These are phyloP conservation scores for Sphenopsis melanotis DNA, from an alignment of 2,797 vertebrate species.

Conservation along the genomic window DNA sequence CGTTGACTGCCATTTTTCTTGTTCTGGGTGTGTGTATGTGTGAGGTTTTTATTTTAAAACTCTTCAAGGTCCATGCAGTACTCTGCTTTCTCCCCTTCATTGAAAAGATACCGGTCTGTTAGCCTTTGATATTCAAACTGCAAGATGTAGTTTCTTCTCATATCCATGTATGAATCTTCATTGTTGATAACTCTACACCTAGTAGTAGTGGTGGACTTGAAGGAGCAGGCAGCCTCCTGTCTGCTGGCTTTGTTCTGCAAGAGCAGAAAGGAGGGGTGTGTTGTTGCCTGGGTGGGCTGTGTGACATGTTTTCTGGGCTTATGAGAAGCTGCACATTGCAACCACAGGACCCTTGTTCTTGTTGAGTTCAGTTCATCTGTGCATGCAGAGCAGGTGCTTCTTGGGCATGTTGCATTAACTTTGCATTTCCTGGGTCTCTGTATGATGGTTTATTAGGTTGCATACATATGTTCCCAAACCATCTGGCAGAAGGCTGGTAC, in stretches of 20 bases:
- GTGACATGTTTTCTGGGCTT: background rate
- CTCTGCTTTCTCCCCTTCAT: background rate
- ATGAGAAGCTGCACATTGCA: background rate
- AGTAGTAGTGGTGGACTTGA: background rate
- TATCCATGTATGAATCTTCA: rapidly evolving
- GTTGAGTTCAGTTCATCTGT: background rate
- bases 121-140: background rate
- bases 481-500: background rate
- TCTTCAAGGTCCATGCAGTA: background rate
- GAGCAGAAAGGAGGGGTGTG: background rate
- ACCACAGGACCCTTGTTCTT: background rate
- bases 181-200: background rate
- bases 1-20: background rate
- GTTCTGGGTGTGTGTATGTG: background rate
- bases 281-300: background rate
- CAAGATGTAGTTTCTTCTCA: background rate
- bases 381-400: background rate
- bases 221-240: background rate
- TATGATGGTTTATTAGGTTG: background rate
- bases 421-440: background rate
- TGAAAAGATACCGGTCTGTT: background rate
- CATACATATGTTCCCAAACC: rapidly evolving
- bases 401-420: background rate
- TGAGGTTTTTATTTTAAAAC: background rate
- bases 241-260: background rate